Evolutionary conservation across 2,113 vertebrate genomes (phyloP).

Genomic region (Dendropsophus ebraccatus): DNA sequence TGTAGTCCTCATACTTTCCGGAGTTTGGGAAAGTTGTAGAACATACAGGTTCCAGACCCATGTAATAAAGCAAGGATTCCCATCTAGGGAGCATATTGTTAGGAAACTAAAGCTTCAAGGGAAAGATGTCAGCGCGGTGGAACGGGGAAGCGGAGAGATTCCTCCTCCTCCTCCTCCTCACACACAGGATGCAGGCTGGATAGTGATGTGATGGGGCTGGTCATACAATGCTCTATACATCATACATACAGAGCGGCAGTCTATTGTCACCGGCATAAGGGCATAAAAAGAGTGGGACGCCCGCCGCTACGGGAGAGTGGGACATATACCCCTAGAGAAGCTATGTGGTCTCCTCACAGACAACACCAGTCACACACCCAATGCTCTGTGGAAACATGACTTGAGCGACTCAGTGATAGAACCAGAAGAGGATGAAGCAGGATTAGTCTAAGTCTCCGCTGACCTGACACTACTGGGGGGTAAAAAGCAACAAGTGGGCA

Average conservation of each 20-base stretch:
- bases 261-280: background rate
- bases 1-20: background rate
- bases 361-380: background rate
- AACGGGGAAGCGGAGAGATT: background rate
- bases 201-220: background rate
- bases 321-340: background rate
- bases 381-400: background rate
- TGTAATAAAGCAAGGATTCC: too few species aligned
- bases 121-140: background rate
- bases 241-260: background rate
- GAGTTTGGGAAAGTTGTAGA: background rate
- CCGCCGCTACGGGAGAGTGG: too few species aligned
- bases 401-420: background rate
- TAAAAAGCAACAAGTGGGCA: background rate
- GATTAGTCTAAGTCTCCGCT: background rate
- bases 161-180: too few species aligned
- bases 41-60: too few species aligned
- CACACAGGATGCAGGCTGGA: background rate
- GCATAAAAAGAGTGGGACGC: too few species aligned
- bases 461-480: slow-evolving; percentile 1
- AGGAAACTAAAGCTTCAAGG: background rate
- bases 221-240: background rate
- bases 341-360: background rate
- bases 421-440: background rate
- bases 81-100: too few species aligned